Evolutionary conservation across 2,113 vertebrate species (phyloP), one percentile per base, ranked within the genome.

Genomic region (Sorex araneus): DNA sequence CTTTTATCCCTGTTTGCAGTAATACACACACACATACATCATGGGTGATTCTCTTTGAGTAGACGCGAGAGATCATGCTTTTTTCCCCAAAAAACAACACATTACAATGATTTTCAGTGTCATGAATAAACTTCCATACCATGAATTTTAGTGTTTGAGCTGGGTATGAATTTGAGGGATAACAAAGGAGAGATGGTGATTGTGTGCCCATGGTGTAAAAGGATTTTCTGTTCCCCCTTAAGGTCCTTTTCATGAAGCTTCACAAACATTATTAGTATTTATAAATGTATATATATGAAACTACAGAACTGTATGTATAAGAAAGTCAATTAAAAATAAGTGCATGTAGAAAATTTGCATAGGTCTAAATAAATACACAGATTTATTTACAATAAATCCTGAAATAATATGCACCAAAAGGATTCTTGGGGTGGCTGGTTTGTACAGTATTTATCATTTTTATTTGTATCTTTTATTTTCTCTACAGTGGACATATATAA

Each of bases 241-340:
- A 60, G 15, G 63, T 45, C 64, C 34, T 86, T 85, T 16, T 92
- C 54, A 79, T 15, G 70, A 34, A 30, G 36, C 27, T 66, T 12
- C 15, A 47, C 21, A 27, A 71, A 60, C 28, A 27, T 71, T 45
- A 66, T 45, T 50, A 28, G 2, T 63, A 57, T 83, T 91, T 78
- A 91, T 75, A 77, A 75, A 71, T 74, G 54, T 54, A 36, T 5
- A 45, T 64, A 63, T 40, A 67, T 47, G 60, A 81, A 45, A n/a
- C 43, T 67, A 84, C 4, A 25, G 71, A 60, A n/a, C 67, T 79
- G 5, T 43, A 36, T 74, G 43, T 23, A 67, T 76, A 73, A 34
- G 13, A 57, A 18, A 74, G 23, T 63, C 87, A 87, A 36, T 91
- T 66, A 89, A 83, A 95, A 86, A 77, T 54, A 87, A 85, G 47